Percentiles rank a stretch among this genome's conserved stretches.
phyloP scores from a whole-genome alignment of 2,797 vertebrate species.

The Cirrhinus mrigala region DNA sequence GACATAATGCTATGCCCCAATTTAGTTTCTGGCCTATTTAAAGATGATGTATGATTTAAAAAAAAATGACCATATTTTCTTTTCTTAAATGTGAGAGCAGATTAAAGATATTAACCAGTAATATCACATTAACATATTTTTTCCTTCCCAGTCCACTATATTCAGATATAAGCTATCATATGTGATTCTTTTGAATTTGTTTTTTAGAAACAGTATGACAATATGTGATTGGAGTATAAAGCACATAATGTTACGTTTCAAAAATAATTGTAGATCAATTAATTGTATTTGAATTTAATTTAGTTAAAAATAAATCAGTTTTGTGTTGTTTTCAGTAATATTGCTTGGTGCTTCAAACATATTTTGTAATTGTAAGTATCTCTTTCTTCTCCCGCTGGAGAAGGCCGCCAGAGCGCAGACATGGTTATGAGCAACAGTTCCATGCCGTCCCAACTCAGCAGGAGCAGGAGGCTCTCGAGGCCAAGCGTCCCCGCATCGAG shows the following conservation, averaged over 20 bases:
- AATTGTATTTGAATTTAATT: neutral
- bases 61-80: neutral
- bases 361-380: neutral
- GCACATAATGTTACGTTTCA: neutral
- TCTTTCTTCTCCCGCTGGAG: slow-evolving; percentile 20
- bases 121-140: too few relatives aligned
- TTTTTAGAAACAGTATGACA: neutral
- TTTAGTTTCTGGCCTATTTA: neutral
- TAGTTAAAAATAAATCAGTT: too few relatives aligned
- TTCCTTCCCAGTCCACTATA: too few relatives aligned
- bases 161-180: too few relatives aligned
- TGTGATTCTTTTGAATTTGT: too few relatives aligned
- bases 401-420: slow-evolving; percentile 97
- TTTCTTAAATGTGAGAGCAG: neutral
- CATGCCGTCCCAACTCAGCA: slow-evolving; percentile 82
- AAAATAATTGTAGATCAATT: neutral
- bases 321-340: neutral
- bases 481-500: slow-evolving; percentile 93
- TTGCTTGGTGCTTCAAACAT: neutral
- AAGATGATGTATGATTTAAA: neutral
- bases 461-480: slow-evolving; percentile 90
- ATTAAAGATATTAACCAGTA: too few relatives aligned
- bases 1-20: neutral
- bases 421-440: slow-evolving; percentile 93
- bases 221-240: neutral